Percentiles rank a stretch among this genome's conserved stretches.
Evolutionary conservation across 2,797 vertebrate species (phyloP).

Genomic region (Protonibea diacanthus): DNA sequence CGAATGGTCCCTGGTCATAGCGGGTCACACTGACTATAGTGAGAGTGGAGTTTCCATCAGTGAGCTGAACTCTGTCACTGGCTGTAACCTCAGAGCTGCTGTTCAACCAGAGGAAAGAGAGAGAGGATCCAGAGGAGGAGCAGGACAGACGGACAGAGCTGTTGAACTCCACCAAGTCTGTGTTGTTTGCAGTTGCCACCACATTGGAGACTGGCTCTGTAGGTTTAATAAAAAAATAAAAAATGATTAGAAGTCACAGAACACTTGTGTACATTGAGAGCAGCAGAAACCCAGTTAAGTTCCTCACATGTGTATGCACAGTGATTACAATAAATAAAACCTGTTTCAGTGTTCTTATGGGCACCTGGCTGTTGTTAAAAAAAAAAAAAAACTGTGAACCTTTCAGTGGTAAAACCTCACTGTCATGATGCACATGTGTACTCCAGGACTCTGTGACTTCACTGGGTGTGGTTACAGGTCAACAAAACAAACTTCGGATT

Average conservation of each 20-base stretch:
- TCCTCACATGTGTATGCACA: too few species aligned
- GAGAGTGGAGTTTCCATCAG: constrained; percentile 53
- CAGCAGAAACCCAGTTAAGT: too few species aligned
- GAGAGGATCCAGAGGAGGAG: constrained; percentile 65
- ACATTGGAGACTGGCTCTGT: constrained; percentile 70
- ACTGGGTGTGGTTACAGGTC: too few species aligned
- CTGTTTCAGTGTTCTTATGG: too few species aligned
- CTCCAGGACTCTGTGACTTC: too few species aligned
- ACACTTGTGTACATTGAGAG: too few species aligned
- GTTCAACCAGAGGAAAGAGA: constrained; percentile 74
- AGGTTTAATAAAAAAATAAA: neutral
- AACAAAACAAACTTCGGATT: neutral
- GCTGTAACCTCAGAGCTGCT: constrained; percentile 67
- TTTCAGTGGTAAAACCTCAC: too few species aligned
- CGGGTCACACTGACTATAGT: constrained; percentile 58
- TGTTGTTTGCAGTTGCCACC: constrained; percentile 18
- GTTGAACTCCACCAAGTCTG: constrained; percentile 73
- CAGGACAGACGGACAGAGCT: constrained; percentile 71
- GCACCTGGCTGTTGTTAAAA: too few species aligned
- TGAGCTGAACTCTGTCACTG: constrained; percentile 58
- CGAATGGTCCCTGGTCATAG: constrained; percentile 72
- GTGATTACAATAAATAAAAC: too few species aligned
- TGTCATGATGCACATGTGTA: too few species aligned
- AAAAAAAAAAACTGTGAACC: too few species aligned
- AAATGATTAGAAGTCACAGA: too few species aligned